These are phyloP conservation scores for Trachelus tabidus DNA, from an alignment of 2,888 invertebrate species.

Conservation along the genomic window DNA sequence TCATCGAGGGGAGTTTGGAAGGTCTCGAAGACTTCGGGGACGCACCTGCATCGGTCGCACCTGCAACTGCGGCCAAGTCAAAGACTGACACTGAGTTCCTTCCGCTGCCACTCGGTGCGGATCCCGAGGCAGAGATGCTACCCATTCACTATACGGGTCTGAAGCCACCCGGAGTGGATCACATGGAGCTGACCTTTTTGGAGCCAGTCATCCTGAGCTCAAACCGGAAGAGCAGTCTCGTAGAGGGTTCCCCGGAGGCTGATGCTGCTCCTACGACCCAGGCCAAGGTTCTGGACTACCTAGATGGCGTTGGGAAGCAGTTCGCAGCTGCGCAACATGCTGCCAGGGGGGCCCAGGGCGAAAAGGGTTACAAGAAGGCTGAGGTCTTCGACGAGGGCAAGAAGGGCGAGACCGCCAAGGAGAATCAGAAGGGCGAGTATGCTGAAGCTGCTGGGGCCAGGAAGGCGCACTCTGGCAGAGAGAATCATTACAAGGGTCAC, in stretches of 20 bases:
- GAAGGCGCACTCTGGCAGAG: conserved; percentile 62
- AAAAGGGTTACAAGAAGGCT: conserved; percentile 69
- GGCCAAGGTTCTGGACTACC: conserved; percentile 21
- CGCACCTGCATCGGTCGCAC: conserved; percentile 42
- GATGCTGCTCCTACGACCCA: not conserved
- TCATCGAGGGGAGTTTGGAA: conserved; percentile 50
- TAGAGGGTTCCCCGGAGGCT: conserved; percentile 12
- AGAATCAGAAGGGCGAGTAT: conserved; percentile 68
- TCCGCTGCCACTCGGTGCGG: conserved; percentile 53
- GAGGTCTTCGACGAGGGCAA: conserved; percentile 70
- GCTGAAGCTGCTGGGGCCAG: conserved; percentile 59
- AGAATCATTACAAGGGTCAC: conserved; percentile 64
- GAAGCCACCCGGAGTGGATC: conserved; percentile 59
- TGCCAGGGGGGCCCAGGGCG: conserved; percentile 69
- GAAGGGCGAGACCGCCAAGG: conserved; percentile 69
- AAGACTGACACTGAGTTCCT: conserved; percentile 35
- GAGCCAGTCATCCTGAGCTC: conserved; percentile 16
- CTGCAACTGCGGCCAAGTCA: conserved; percentile 25
- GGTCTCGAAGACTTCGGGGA: conserved; percentile 18
- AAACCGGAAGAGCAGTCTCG: conserved; percentile 7
- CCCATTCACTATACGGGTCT: conserved; percentile 57
- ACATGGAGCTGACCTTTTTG: conserved; percentile 49
- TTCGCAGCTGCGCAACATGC: conserved; percentile 68
- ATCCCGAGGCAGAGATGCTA: conserved; percentile 61
- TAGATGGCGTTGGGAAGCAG: conserved; percentile 67